phyloP scores from a whole-genome alignment of 2,888 invertebrate species.

The Dione vanillae region DNA sequence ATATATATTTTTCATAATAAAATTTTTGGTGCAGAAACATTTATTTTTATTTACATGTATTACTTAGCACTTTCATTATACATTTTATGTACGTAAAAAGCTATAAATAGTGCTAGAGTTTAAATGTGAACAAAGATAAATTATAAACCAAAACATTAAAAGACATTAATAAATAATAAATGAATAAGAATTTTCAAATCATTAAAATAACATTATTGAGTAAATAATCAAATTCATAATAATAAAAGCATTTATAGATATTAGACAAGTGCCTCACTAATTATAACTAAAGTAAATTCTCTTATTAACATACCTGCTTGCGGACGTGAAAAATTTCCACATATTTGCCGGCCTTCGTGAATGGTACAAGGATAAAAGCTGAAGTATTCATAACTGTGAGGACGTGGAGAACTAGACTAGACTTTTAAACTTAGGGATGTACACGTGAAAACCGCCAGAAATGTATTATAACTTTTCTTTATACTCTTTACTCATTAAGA shows the following conservation, averaged over 20 bases:
- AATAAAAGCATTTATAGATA: background rate
- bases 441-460: constrained; percentile 25
- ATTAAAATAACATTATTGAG: background rate
- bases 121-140: background rate
- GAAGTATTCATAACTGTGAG: constrained; percentile 69
- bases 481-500: too few relatives aligned
- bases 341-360: constrained; percentile 38
- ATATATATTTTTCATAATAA: too few relatives aligned
- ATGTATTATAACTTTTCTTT: too few relatives aligned
- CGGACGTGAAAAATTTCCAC: constrained; percentile 41
- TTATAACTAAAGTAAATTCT: constrained; percentile 36
- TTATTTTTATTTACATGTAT: too few relatives aligned
- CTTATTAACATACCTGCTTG: constrained; percentile 37
- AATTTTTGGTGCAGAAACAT: too few relatives aligned
- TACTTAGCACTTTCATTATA: too few relatives aligned
- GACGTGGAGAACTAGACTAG: constrained; percentile 65
- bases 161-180: too few relatives aligned
- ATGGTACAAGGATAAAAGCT: constrained; percentile 51
- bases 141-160: background rate
- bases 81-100: too few relatives aligned
- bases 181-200: too few relatives aligned
- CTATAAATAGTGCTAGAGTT: too few relatives aligned
- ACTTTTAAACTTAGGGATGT: constrained; percentile 57
- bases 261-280: constrained; percentile 40
- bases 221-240: background rate